Evolutionary conservation across 2,888 invertebrate species (phyloP), one percentile per base, ranked within the genome.

Genomic region (Acrobasis consociella): DNA sequence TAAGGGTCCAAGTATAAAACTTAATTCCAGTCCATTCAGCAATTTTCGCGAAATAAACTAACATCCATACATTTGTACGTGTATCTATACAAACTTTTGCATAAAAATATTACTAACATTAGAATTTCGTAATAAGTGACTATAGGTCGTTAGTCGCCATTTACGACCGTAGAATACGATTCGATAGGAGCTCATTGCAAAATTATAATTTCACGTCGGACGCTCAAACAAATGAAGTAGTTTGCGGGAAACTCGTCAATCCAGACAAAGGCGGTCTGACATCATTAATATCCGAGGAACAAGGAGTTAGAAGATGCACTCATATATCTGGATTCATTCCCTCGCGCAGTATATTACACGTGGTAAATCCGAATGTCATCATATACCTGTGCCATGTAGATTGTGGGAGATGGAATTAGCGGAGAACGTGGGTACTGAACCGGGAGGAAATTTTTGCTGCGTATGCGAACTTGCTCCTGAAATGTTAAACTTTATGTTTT

Each of bases 271-370:
- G 77, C 77, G 66, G 59, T 71, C 71, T 78, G 79, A 81, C 77
- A 73, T 78, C 78, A 81, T 80, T 82, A 83, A 83, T 79, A 82
- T 77, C 76, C 74, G 77, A 79, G 76, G 70, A 79, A 64, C 68
- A 63, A 69, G 77, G 75, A 73, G 72, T 69, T 71, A 72, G 75
- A 72, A 74, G 74, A 79, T 83, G 83, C 82, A 82, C 83, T 81
- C 78, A 82, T 85, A 85, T 84, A 82, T 85, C 81, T 80, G 79
- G 80, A 78, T 80, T 83, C 78, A 84, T 85, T 79, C 74, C 70
- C 73, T 69, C 75, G 78, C 74, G 72, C 77, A 75, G 76, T 79
- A 78, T 81, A 80, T 81, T 80, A 80, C 76, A 79, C 73, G 75
- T 75, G 72, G 73, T 72, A 76, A 76, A 80, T 81, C 75, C 75